phyloP scores from a whole-genome alignment of 2,113 vertebrate species.

The Laterallus jamaicensis region DNA sequence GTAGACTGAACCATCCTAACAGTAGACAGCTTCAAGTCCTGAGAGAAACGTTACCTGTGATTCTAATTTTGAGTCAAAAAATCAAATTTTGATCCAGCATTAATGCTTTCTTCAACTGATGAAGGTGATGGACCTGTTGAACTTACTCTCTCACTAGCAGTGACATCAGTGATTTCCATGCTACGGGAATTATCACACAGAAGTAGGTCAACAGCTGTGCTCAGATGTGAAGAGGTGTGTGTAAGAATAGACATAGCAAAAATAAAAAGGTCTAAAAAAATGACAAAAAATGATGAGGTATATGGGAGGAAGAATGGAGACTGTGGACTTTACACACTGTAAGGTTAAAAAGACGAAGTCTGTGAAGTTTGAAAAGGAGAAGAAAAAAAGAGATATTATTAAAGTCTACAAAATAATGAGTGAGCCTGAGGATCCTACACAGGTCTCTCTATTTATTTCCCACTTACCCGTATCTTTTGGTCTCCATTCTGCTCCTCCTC shows the following conservation, averaged over 20 bases:
- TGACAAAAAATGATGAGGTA: not conserved
- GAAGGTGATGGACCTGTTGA: not conserved
- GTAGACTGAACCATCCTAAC: not conserved
- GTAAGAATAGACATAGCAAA: conserved; percentile 29
- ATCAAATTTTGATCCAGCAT: not conserved
- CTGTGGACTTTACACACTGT: not conserved
- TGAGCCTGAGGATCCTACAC: conserved; percentile 19
- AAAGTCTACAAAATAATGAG: conserved; percentile 50
- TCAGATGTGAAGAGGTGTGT: conserved; percentile 23
- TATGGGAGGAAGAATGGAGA: conserved; percentile 18
- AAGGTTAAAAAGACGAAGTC: conserved; percentile 37
- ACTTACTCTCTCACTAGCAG: not conserved
- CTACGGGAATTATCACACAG: not conserved
- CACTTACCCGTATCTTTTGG: not conserved
- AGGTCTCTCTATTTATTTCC: conserved; percentile 18
- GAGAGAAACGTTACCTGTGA: not conserved
- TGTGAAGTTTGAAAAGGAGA: conserved; percentile 37
- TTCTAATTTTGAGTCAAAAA: conserved; percentile 23
- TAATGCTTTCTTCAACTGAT: not conserved
- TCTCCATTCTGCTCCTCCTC: conserved; percentile 9
- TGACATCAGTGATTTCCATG: conserved; percentile 6
- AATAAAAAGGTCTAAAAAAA: conserved; percentile 23
- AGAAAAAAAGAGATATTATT: conserved; percentile 8
- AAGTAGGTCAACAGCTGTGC: conserved; percentile 56
- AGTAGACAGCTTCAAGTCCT: not conserved